Evolutionary conservation across 2,888 invertebrate genomes (phyloP), one percentile per base, ranked within the genome.

Genomic region (Agonopterix heracliana): DNA sequence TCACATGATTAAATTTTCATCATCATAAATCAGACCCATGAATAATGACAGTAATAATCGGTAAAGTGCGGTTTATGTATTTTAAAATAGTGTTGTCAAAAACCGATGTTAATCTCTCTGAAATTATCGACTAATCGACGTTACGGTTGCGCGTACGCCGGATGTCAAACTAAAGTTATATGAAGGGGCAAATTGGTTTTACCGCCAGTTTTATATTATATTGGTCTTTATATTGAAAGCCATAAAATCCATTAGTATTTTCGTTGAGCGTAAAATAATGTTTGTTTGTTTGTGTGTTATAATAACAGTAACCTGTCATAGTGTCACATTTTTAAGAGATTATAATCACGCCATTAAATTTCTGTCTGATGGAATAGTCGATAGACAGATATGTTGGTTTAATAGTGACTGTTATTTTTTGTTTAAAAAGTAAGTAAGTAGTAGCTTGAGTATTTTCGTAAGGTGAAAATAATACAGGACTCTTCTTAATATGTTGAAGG

Each of bases 51-150:
- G 26, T 26, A 26, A 26, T 26, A 26, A 26, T 26, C 26, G 26
- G 26, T 26, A 7, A 26, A 26, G 26, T 26, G 7, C 53, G 53
- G 52, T 53, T 45, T 50, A 46, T 40, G 35, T 46, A 48, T 46
- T 51, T 51, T 40, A 51, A 71, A 72, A 66, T 73, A 71, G 71
- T 67, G 78, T 80, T 84, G 84, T 84, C 83, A 81, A 85, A 85
- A 81, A 68, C 63, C 58, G 79, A 84, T 84, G 68, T 62, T 73
- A 74, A 86, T 86, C 85, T 76, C 59, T 57, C 69, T 26, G 59
- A 84, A 87, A 87, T 86, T 87, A 87, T 87, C 86, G 76, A 83
- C 74, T 87, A 86, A 85, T 85, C 85, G 83, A 73, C 78, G 81
- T 74, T 73, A 78, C 74, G 80, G 72, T 56, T 82, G 85, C 85